Evolutionary conservation across 2,888 invertebrate genomes (phyloP), one percentile per base, ranked within the genome.

Genomic region (Andrena bicolor): DNA sequence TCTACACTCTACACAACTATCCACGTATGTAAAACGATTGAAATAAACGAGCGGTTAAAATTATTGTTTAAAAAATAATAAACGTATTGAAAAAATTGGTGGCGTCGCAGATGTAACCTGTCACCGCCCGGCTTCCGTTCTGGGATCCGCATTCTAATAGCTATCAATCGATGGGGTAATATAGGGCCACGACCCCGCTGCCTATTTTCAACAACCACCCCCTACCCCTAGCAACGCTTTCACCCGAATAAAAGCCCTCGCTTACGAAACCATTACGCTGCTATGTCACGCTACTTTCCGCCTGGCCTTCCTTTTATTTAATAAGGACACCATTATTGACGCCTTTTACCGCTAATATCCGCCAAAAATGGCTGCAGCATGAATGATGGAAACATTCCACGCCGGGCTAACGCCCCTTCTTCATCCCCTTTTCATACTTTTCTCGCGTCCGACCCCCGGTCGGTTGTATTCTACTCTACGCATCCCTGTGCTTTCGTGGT

Each of bases 41-140:
- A 92, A 93, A 92, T 93, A 93, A 92, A 93, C 92, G 90, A 92
- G 92, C 92, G 93, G 93, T 93, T 93, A 93, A 93, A 93, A 92
- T 92, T 93, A 93, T 93, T 93, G 93, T 93, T 93, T 93, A 92
- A 93, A 93, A 93, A 93, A 92, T 92, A 93, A 92, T 90, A 89
- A 91, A 88, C 89, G 89, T 88, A 88, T 88, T 89, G 79, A 89
- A 86, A 88, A 86, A 87, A 87, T 60, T 58, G 16, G n/a, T 70
- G 32, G 49, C 51, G 26, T 72, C 56, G 74, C 64, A 77, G 75
- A 76, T 76, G 26, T 74, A 64, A 69, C 56, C 77, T 73, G n/a
- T 51, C 78, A 69, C 41, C 75, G 72, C 30, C 48, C n/a, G 28
- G 6, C 10, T n/a, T 51, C n/a, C 51, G 51, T 7, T 16, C n/a